Base-by-base conservation (phyloP, 2,113 vertebrate genomes). In the Zootoca vivipara region DNA sequence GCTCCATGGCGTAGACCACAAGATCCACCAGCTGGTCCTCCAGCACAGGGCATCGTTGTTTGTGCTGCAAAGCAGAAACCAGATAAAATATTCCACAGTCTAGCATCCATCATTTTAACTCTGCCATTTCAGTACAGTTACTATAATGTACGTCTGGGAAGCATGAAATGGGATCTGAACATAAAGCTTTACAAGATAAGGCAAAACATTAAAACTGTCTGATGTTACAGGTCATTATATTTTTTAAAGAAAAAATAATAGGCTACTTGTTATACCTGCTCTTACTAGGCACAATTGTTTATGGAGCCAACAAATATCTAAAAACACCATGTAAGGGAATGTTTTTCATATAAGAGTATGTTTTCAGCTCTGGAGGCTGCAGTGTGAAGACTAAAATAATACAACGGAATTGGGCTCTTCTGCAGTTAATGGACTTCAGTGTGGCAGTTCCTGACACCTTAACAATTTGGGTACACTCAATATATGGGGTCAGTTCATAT, bases 1-100 rank as follows among this genome's bases (percentile, higher is more conserved):
- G 98, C 96, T 99, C 99, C 99, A 99, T 99, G 94, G 99, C 99
- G 91, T 99, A 99, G 78, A 99, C 98, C 95, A 99, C 99, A 93
- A 99, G 97, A 95, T 99, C 99, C 96, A 99, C 99, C 96, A 99
- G 95, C 97, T 99, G 99, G 97, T 99, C 99, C 96, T 99, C 99
- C 91, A 99, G 97, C 94, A 99, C 99, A 67, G 98, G 98, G 93
- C 99, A 99, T 26, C 99, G 98, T 85, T 99, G 99, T 96, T 99
- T 99, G 93, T 99, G 98, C 99, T 99, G 98, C 93, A 95, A 96
- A 96, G 95, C 90, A 97, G 95, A 97, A 96, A 96, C 94, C 90
- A 95, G 83, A 96, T 95, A 95, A 95, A 97, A 96, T 96, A 97
- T 96, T 97, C 96, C 95, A 96, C 96, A 96, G 95, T 94, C 93